Evolutionary conservation across 2,113 vertebrate species (phyloP), one percentile per base, ranked within the genome.

Genomic region (Mionectes macconnelli): DNA sequence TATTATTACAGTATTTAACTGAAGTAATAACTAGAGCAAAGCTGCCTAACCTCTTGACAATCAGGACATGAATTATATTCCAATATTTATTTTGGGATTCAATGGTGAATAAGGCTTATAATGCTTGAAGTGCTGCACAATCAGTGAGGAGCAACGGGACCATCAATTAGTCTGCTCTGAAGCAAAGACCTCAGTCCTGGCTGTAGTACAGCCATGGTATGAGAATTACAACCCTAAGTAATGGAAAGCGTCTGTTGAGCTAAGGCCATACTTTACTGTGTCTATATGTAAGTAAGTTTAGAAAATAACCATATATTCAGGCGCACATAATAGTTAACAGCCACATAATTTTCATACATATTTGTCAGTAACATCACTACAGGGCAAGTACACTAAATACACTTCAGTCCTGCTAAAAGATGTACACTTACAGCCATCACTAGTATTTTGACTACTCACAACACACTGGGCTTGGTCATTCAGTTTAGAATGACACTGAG

Each of bases 1-100:
- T 96, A 50, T 92, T 94, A 95, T 92, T 90, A 92, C 83, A 84
- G 80, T 67, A 86, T 87, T 75, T 75, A 93, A 45, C 55, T 94
- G 44, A 70, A 89, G 89, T 84, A 93, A 84, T 87, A 92, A 77
- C 68, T 84, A 56, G 37, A 92, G 39, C 47, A 88, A 89, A 92
- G 76, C 55, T 4, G 3, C 70, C 76, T 47, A 63, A 44, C 47
- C 64, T 95, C 74, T 74, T 90, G 64, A 92, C 44, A 86, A 59
- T 50, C 59, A 13, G 2, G 76, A 74, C 42, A 20, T 84, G 74
- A 94, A 80, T 63, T 62, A 45, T 52, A 59, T 81, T 62, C 30
- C 45, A 25, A 8, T 50, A 52, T 47, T 93, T 70, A 44, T 63
- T 90, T 90, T 22, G 67, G 22, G 17, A 44, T 90, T 92, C 0